Conservation (phyloP, 2,888 invertebrate species). For the Eupithecia insigniata region DNA sequence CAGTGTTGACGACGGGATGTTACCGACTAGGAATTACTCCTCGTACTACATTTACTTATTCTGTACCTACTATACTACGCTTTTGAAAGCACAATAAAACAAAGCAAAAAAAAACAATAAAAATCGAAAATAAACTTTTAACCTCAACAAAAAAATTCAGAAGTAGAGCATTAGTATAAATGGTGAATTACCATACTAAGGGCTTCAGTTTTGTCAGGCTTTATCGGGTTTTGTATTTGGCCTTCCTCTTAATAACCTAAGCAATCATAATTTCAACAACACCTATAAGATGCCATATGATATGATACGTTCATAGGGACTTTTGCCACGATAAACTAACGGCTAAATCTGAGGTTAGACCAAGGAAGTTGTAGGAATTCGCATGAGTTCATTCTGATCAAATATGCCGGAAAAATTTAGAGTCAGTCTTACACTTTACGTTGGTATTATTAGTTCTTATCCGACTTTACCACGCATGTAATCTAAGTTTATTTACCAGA, state of each 20-base stretch:
- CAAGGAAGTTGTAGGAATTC: background rate
- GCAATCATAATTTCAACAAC: too few relatives aligned
- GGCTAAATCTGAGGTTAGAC: background rate
- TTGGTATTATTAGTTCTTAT: background rate
- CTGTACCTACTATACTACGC: too few relatives aligned
- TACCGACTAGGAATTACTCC: too few relatives aligned
- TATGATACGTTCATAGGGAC: background rate
- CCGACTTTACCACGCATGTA: background rate
- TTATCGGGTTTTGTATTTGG: background rate
- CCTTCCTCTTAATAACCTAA: background rate
- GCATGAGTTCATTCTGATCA: background rate
- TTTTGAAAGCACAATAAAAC: too few relatives aligned
- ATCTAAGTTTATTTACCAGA: background rate
- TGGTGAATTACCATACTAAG: background rate
- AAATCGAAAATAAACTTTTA: background rate
- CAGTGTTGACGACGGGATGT: too few relatives aligned
- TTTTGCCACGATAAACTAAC: background rate
- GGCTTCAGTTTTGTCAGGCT: background rate
- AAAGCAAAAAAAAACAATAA: background rate
- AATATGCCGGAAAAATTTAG: background rate
- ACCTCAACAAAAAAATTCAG: background rate
- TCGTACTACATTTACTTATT: too few relatives aligned
- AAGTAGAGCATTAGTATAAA: background rate
- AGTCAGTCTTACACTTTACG: background rate
- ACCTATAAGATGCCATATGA: too few relatives aligned